Conservation (phyloP, 1,140 invertebrate genomes). For the Parapsyche elsis region DNA sequence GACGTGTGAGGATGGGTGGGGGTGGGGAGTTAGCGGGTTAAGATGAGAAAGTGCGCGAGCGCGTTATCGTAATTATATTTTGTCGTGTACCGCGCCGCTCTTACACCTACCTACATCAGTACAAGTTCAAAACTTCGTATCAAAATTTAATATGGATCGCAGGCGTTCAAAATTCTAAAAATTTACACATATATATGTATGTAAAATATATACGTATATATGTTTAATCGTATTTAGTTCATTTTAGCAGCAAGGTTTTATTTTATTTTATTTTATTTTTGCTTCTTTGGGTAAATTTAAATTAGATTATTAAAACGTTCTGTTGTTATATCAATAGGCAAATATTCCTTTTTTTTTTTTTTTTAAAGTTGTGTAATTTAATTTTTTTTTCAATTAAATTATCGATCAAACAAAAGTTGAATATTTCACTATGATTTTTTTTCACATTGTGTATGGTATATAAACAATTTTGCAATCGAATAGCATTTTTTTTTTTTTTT, state of each 20-base stretch:
- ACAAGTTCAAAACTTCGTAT: slow-evolving; percentile 24
- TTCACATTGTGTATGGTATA: not conserved
- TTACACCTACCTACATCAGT: slow-evolving; percentile 8
- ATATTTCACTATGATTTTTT: slow-evolving; percentile 8
- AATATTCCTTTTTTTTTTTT: not conserved
- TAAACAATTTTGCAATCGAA: slow-evolving; percentile 22
- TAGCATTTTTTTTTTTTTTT: slow-evolving; percentile 10
- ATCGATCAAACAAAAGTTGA: slow-evolving; percentile 30
- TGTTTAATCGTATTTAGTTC: slow-evolving; percentile 4
- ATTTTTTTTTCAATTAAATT: slow-evolving; percentile 5
- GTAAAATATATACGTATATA: slow-evolving; percentile 26
- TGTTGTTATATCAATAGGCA: not conserved
- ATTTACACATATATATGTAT: slow-evolving; percentile 14
- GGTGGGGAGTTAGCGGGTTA: not conserved
- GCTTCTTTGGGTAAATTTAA: not conserved
- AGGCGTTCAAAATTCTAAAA: slow-evolving; percentile 15
- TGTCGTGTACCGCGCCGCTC: no score
- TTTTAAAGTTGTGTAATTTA: slow-evolving; percentile 10
- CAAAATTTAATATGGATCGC: slow-evolving; percentile 27
- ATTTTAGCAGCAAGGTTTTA: not conserved
- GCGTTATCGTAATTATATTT: no score
- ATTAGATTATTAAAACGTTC: slow-evolving; percentile 20
- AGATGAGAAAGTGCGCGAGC: not conserved
- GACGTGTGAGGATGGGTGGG: not conserved
- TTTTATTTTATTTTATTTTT: not conserved